phyloP scores from a whole-genome alignment of 2,797 vertebrate genomes.

The Cryptoprocta ferox region DNA sequence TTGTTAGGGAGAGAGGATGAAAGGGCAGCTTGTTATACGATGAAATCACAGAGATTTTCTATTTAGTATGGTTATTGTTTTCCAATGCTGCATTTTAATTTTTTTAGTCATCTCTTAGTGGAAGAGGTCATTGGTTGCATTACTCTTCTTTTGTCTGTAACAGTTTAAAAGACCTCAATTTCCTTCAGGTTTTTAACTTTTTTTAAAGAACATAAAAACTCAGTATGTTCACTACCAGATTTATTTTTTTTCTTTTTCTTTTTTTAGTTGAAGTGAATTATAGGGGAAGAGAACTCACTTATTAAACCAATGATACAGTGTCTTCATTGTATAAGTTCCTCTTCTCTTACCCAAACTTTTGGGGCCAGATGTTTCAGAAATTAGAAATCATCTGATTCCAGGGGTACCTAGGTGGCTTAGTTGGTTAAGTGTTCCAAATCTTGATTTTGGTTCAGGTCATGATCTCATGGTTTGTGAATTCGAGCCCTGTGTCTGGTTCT shows the following conservation, averaged over 20 bases:
- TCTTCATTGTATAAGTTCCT: background rate
- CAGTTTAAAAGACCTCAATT: background rate
- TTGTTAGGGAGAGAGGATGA: background rate
- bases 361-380: background rate
- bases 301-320: background rate
- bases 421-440: too few relatives aligned
- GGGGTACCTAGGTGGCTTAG: background rate
- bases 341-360: background rate
- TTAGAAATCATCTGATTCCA: background rate
- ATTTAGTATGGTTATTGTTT: background rate
- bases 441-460: too few relatives aligned
- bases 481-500: too few relatives aligned
- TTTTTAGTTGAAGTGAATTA: background rate
- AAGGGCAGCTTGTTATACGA: background rate
- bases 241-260: background rate
- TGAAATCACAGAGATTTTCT: background rate
- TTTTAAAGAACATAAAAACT: background rate
- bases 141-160: background rate
- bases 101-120: background rate
- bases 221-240: background rate
- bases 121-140: background rate
- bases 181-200: background rate
- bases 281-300: background rate
- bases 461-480: too few relatives aligned
- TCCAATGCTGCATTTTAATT: background rate